Conservation (phyloP, 2,113 vertebrate species). For the Peromyscus maniculatus region DNA sequence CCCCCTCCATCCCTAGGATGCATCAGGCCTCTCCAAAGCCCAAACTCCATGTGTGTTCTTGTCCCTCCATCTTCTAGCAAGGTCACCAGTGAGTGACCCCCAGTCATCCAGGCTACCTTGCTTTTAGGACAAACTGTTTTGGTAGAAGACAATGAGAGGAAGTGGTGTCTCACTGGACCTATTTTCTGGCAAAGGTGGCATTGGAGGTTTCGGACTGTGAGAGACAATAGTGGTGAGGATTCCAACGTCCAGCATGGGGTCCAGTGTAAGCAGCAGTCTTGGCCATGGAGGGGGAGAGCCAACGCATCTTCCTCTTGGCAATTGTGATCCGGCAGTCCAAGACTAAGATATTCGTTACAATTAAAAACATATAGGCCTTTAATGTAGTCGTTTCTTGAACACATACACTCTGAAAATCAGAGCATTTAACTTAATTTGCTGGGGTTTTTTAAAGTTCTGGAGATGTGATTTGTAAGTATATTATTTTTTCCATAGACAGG, state of each 20-base stretch:
- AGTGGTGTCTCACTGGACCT: conserved; percentile 18
- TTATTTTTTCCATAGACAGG: conserved; percentile 10
- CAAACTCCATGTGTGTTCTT: background rate
- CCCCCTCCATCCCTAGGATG: background rate
- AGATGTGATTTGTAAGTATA: conserved; percentile 10
- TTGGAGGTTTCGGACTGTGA: background rate
- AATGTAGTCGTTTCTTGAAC: background rate
- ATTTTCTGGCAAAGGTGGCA: conserved; percentile 42
- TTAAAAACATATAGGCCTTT: background rate
- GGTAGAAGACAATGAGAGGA: conserved; percentile 62
- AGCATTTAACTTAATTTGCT: conserved; percentile 11
- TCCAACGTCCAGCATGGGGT: background rate
- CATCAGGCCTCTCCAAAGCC: background rate
- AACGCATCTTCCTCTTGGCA: background rate
- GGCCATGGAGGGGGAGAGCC: background rate
- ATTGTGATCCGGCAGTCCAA: background rate
- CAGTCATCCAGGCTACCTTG: background rate
- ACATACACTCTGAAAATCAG: conserved; percentile 43
- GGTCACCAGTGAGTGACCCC: background rate
- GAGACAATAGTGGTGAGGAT: background rate
- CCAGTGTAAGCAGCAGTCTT: background rate
- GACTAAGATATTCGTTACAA: background rate
- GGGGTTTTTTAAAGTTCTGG: background rate
- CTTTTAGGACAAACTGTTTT: conserved; percentile 20
- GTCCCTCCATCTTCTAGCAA: background rate